Evolutionary conservation across 92 coral and sea anemone genomes (phyloP), one percentile per base, ranked within the genome.

Genomic region (Palythoa grandiflora): DNA sequence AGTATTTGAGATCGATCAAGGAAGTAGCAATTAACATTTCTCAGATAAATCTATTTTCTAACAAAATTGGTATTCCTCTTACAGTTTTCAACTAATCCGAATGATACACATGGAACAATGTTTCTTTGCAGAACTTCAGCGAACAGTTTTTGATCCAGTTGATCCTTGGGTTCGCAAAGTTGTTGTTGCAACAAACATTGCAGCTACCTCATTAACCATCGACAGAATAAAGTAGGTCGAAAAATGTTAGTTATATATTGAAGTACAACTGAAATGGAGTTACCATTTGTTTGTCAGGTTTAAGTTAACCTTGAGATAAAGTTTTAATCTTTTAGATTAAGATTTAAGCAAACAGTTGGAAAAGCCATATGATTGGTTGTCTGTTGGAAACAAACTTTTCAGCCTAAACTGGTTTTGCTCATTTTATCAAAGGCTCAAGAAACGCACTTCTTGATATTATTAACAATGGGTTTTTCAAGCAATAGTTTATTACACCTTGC

Each of bases 171-270:
- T 93, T 68, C 87, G 98, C 20, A 96, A 96, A 76, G 98, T 96
- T 8, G 93, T 96, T 6, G 96, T 96, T 13, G 98, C 98, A 60
- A 96, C 98, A 75, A 96, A 96, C 88, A 96, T 96, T 61, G 98
- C 98, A 35, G 93, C 98, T 44, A 96, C 98, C n/a, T 96, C 98
- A 61, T 90, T 96, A 20, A 96, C 98, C 78, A 92, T 96, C 28
- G 95, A 96, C 84, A 98, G 98, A 16, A 94, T 96, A 9, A 94
- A 93, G 98, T 94, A 83, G 79, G 84, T 61, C 12, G 17, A 37
- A 44, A 57, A 6, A 8, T 44, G 6, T 44, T 44, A 44, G 50
- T 2, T 44, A 28, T 28, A 0, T 8, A 44, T 44, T 44, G 7
- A 63, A 63, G 1, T 17, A 63, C 70, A 55, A 55, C 3, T 55